phyloP scores from a whole-genome alignment of 2,113 vertebrate genomes.

The Nothobranchius furzeri region DNA sequence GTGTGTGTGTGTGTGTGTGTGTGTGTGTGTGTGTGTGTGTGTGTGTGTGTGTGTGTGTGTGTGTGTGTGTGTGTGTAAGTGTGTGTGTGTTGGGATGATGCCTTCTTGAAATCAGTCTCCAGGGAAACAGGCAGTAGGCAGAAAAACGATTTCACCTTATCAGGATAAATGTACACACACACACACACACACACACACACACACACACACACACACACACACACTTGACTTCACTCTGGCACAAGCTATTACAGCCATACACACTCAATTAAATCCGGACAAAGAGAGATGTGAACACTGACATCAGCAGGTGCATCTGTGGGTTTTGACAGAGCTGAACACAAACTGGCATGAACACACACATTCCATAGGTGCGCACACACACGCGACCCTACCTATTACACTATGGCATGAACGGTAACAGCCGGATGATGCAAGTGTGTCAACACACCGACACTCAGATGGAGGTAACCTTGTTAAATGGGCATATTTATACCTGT shows the following conservation, averaged over 20 bases:
- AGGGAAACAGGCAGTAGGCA: conserved; percentile 70
- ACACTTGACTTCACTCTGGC: conserved; percentile 59
- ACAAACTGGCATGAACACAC: conserved; percentile 13
- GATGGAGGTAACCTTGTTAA: conserved; percentile 31
- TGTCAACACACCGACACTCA: conserved; percentile 24
- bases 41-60: background rate
- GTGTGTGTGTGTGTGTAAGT: conserved; percentile 10
- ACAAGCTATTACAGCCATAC: conserved; percentile 62
- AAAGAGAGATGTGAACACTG: conserved; percentile 39
- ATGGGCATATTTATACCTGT: conserved; percentile 53
- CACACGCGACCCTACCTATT: conserved; percentile 7
- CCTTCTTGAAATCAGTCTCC: conserved; percentile 74
- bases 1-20: conserved; percentile 7
- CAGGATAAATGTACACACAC: conserved; percentile 47
- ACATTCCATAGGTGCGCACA: conserved; percentile 25
- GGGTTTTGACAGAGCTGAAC: conserved; percentile 24
- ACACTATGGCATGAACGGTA: conserved; percentile 36
- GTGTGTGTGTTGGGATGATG: conserved; percentile 26
- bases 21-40: conserved; percentile 9
- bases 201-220: conserved; percentile 7
- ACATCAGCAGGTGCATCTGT: conserved; percentile 48
- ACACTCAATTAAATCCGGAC: conserved; percentile 72
- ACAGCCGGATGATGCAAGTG: conserved; percentile 35
- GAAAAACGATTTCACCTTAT: conserved; percentile 58
- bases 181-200: conserved; percentile 5